These are phyloP conservation scores for Origma solitaria DNA, from an alignment of 2,113 vertebrate genomes.

Conservation along the genomic window DNA sequence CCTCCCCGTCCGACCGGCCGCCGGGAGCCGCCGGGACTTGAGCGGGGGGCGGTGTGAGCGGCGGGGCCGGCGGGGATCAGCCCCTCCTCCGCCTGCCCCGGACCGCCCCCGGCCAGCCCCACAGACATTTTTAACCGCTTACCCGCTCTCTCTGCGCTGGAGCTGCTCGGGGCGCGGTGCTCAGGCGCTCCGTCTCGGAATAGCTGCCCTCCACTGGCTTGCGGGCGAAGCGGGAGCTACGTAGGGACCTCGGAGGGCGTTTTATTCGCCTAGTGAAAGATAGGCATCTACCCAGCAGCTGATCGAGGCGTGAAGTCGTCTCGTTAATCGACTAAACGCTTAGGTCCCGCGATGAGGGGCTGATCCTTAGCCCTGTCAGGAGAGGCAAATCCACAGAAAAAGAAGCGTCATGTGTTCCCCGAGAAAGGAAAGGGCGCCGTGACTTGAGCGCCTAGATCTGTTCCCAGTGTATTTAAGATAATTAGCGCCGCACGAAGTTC, in stretches of 20 bases:
- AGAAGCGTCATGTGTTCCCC: too few species aligned
- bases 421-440: background rate
- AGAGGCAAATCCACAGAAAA: background rate
- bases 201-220: accelerated
- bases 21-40: background rate
- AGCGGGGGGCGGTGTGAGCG: background rate
- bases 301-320: background rate
- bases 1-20: background rate
- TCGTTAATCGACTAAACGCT: background rate
- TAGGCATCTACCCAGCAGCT: accelerated
- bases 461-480: accelerated
- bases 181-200: accelerated
- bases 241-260: accelerated
- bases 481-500: accelerated
- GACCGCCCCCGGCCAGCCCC: background rate
- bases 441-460: accelerated
- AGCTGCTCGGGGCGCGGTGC: accelerated
- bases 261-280: background rate
- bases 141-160: accelerated
- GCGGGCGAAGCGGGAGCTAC: background rate
- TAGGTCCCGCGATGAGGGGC: background rate
- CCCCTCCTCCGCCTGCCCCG: background rate
- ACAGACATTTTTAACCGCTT: background rate
- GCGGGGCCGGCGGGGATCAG: background rate
- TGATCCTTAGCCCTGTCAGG: too few species aligned